Base-by-base conservation (phyloP, 2,113 vertebrate species). In the Puntigrus tetrazona region DNA sequence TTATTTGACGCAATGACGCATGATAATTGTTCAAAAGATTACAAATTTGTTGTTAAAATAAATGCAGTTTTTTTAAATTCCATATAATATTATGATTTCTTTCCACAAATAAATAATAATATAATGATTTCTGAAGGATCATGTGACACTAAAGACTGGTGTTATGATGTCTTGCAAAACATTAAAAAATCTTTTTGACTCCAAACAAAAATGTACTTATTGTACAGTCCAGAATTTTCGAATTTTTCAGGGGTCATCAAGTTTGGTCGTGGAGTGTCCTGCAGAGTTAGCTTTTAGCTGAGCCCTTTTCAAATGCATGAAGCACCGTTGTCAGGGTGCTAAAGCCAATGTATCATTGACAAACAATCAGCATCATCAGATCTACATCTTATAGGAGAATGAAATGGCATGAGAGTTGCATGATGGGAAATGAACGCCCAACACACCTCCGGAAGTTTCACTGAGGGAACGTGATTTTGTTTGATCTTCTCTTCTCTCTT, bases 401-500 rank as follows among this genome's bases (percentile, higher is more conserved):
- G 43, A 36, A 65, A 65, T 20, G 31, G 43, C 59, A 47, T 78
- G 63, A 45, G 14, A 75, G 16, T 31, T 75, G 78, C 85, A 77
- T 86, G 85, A 69, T 38, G 43, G 73, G 27, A 52, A 75, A 52
- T 18, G 79, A 69, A 36, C 18, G 29, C 50, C 43, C 85, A 69
- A 63, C 55, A 63, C 29, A 50, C 70, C 38, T 47, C 72, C 29
- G 14, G 52, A 83, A 47, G 72, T 78, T 78, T 61, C 36, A 78
- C 85, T 78, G 36, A 67, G 59, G 59, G 78, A 80, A 31, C 25
- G 0, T 80, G 25, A 11, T 22, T 80, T 47, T 38, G 29, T 38
- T 69, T 70, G 63, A 70, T 55, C 65, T 82, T 34, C 38, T 70
- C 38, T 52, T 78, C 87, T 82, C 87, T 85, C 67, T 88, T 73